These are phyloP conservation scores for Calcarius lapponicus DNA, from an alignment of 2,797 vertebrate species.

Conservation along the genomic window DNA sequence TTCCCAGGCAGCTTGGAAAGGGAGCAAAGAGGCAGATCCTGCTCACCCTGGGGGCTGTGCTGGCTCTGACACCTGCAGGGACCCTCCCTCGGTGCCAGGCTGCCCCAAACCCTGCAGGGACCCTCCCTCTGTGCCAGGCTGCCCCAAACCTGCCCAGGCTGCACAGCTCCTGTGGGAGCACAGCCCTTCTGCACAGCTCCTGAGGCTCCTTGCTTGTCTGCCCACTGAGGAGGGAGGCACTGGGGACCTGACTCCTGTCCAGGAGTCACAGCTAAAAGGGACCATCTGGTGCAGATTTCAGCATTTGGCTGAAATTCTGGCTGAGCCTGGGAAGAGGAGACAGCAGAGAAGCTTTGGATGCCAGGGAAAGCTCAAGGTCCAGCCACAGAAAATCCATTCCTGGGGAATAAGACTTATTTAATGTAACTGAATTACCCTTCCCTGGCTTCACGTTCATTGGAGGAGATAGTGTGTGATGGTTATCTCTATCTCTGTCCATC, in stretches of 20 bases:
- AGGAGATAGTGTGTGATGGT: background rate
- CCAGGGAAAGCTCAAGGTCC: background rate
- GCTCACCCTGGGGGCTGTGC: accelerated
- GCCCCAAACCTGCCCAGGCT: background rate
- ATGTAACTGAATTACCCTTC: background rate
- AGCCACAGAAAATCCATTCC: background rate
- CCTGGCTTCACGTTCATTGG: background rate
- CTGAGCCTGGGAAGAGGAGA: background rate
- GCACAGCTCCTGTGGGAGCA: no score
- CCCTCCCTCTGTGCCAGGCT: no score
- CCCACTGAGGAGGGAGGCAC: background rate
- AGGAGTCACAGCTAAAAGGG: background rate
- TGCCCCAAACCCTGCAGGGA: background rate
- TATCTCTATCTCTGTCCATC: background rate
- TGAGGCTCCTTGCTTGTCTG: background rate
- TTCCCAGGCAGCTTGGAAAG: background rate
- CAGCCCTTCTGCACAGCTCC: background rate
- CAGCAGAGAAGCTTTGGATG: background rate
- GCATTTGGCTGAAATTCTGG: background rate
- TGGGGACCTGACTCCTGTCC: background rate
- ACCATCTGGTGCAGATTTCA: background rate
- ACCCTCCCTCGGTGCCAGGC: accelerated
- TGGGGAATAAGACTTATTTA: background rate
- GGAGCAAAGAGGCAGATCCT: background rate
- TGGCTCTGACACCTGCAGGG: background rate